A percentile compares a stretch with the other conserved stretches of the same genome.
These are phyloP conservation scores for Dinomys branickii DNA, from an alignment of 2,113 vertebrate species.

Conservation along the genomic window DNA sequence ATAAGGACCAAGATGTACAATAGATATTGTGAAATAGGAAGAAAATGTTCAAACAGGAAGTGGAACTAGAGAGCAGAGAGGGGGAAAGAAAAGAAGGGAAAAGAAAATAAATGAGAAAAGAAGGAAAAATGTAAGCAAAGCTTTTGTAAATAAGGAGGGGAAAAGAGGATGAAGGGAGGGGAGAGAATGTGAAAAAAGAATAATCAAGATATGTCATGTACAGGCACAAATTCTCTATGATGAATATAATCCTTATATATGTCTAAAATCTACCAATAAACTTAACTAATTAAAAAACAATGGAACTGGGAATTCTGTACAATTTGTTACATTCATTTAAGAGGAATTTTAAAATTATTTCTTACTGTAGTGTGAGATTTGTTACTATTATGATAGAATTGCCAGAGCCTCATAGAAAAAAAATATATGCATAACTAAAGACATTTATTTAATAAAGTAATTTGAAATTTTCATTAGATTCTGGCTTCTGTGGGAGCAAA, in stretches of 20 bases:
- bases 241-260: not conserved
- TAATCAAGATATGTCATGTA: not conserved
- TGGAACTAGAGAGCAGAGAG: not conserved
- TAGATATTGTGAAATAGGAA: not conserved
- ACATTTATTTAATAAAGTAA: constrained; percentile 73
- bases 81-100: not conserved
- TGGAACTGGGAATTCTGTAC: not conserved
- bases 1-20: not conserved
- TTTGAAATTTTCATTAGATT: constrained; percentile 72
- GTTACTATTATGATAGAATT: not conserved
- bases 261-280: not conserved
- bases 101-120: not conserved
- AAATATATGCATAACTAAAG: constrained; percentile 73
- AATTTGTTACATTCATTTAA: not conserved
- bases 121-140: not conserved
- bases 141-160: not conserved
- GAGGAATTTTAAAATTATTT: not conserved
- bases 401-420: constrained; percentile 3
- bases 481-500: constrained; percentile 63
- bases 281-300: not conserved
- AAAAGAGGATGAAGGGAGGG: not conserved
- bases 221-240: not conserved
- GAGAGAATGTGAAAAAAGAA: not conserved
- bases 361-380: not conserved
- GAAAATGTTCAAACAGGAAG: not conserved